phyloP scores from a whole-genome alignment of 1,140 invertebrate species.

The Sminthurinus signatus region DNA sequence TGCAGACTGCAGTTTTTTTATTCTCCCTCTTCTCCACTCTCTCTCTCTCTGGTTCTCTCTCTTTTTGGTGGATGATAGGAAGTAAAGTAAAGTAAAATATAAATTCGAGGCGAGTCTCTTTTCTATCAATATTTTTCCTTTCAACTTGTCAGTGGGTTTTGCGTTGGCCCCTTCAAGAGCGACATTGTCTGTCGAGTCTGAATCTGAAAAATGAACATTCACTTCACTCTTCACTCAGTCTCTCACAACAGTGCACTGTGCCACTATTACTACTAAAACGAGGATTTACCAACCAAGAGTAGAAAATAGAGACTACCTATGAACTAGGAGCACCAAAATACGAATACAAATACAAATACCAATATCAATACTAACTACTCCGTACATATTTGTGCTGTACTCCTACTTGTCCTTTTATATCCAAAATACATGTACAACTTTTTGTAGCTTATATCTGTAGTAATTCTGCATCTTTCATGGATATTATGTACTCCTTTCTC shows the following conservation, averaged over 20 bases:
- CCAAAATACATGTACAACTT: no score
- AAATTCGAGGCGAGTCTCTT: constrained; percentile 36
- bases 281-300: no score
- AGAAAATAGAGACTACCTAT: no score
- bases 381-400: neutral
- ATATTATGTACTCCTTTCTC: no score
- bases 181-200: constrained; percentile 40
- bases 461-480: no score
- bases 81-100: constrained; percentile 28
- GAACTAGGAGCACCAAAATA: constrained; percentile 1
- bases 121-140: constrained; percentile 42
- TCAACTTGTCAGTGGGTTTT: constrained; percentile 40
- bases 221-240: constrained; percentile 32
- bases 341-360: no score
- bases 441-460: no score
- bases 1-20: constrained; percentile 20
- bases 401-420: no score
- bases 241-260: neutral
- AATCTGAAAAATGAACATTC: constrained; percentile 41
- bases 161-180: constrained; percentile 37
- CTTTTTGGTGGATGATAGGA: constrained; percentile 7
- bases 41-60: no score
- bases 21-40: neutral
- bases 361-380: neutral
- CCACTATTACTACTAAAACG: neutral